phyloP scores from a whole-genome alignment of 2,113 vertebrate species.

The Muntiacus reevesi region DNA sequence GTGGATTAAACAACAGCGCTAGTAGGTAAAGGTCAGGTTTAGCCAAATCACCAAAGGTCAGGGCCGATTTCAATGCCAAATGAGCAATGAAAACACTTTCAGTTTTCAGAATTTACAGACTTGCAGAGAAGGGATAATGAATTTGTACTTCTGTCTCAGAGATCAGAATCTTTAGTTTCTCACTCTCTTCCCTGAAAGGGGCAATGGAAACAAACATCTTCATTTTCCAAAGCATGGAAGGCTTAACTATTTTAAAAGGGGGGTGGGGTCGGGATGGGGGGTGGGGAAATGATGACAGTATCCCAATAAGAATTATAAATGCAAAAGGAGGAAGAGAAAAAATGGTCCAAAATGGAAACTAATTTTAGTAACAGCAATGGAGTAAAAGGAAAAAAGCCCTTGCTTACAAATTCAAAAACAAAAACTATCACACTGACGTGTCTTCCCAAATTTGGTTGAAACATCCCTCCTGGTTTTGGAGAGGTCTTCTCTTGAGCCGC shows the following conservation, averaged over 20 bases:
- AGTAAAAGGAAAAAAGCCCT: neutral
- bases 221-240: conserved; percentile 43
- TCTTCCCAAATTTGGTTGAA: conserved; percentile 70
- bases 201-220: conserved; percentile 71
- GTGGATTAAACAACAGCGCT: neutral
- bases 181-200: conserved; percentile 47
- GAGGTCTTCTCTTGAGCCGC: conserved; percentile 32
- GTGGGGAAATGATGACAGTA: neutral
- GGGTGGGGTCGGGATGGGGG: neutral
- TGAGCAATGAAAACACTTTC: neutral
- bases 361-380: conserved; percentile 38
- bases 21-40: neutral
- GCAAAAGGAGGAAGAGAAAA: neutral
- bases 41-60: neutral
- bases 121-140: neutral
- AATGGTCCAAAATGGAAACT: neutral
- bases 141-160: neutral
- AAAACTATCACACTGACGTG: conserved; percentile 14
- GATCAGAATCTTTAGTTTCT: neutral
- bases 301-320: neutral
- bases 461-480: conserved; percentile 50
- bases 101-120: neutral
- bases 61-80: neutral
- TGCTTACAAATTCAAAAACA: conserved; percentile 43
- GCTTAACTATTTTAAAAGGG: neutral